Percentiles rank a stretch among this genome's conserved stretches.
Evolutionary conservation across 2,888 invertebrate genomes (phyloP).

Genomic region (Schizotus pectinicornis): DNA sequence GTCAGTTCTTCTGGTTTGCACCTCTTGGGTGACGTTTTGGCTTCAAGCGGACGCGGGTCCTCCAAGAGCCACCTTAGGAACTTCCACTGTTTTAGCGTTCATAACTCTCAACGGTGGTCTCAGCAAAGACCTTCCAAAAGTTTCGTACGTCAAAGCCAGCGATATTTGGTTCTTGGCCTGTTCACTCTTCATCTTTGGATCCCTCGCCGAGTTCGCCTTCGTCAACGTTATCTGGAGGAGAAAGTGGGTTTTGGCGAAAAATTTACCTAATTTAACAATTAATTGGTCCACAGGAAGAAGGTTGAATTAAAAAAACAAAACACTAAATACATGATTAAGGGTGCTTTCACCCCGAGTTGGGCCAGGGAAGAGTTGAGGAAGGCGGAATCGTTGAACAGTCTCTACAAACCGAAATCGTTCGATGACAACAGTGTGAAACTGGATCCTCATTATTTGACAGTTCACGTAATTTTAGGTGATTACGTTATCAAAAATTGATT

Average conservation of each 20-base stretch:
- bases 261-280: too few species aligned
- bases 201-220: conserved; percentile 86
- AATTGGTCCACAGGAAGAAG: too few species aligned
- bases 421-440: too few species aligned
- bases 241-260: conserved; percentile 72
- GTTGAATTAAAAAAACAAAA: too few species aligned
- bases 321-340: too few species aligned
- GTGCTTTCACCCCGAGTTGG: too few species aligned
- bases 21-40: conserved; percentile 92
- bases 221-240: conserved; percentile 88
- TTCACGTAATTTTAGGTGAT: too few species aligned
- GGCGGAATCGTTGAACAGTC: too few species aligned
- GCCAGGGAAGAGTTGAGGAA: too few species aligned
- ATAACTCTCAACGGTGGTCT: conserved; percentile 86
- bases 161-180: conserved; percentile 90
- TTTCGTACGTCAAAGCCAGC: conserved; percentile 88
- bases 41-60: conserved; percentile 85
- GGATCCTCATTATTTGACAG: too few species aligned
- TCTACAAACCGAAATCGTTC: too few species aligned
- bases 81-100: conserved; percentile 85
- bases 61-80: conserved; percentile 80
- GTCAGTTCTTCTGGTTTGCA: conserved; percentile 83
- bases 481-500: too few species aligned
- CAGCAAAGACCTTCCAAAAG: conserved; percentile 84
- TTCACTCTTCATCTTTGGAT: conserved; percentile 84